These are phyloP conservation scores for Tanypteryx hageni DNA, from an alignment of 2,888 invertebrate species.

Conservation along the genomic window DNA sequence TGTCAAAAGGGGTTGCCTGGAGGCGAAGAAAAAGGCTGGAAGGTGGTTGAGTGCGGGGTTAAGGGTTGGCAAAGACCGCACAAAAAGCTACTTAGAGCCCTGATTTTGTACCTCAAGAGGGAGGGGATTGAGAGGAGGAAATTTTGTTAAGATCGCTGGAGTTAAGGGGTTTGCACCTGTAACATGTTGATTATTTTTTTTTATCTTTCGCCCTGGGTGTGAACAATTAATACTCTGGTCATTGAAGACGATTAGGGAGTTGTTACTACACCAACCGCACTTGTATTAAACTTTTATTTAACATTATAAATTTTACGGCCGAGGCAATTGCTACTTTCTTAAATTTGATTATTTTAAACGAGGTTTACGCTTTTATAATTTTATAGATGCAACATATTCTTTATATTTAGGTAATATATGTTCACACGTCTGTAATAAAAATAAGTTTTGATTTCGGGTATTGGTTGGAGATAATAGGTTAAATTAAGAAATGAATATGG, in stretches of 20 bases:
- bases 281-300: background rate
- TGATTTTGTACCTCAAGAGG: background rate
- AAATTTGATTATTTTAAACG: too few species aligned
- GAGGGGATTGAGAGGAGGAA: background rate
- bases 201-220: background rate
- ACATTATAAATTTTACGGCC: too few species aligned
- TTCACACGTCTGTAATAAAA: too few species aligned
- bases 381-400: too few species aligned
- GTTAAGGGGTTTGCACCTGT: constrained; percentile 36
- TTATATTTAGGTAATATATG: too few species aligned
- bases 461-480: too few species aligned
- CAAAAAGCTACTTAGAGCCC: constrained; percentile 49
- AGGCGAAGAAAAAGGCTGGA: constrained; percentile 43
- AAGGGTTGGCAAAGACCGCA: constrained; percentile 39
- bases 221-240: constrained; percentile 27
- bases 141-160: background rate
- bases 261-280: background rate
- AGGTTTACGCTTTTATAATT: too few species aligned
- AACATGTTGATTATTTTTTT: background rate
- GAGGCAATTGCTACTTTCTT: too few species aligned
- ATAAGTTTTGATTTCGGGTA: too few species aligned
- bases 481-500: too few species aligned
- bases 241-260: background rate
- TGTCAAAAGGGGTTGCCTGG: constrained; percentile 55
- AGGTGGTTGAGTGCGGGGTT: background rate